phyloP scores from a whole-genome alignment of 2,888 invertebrate species.

The Agonum fuliginosum region DNA sequence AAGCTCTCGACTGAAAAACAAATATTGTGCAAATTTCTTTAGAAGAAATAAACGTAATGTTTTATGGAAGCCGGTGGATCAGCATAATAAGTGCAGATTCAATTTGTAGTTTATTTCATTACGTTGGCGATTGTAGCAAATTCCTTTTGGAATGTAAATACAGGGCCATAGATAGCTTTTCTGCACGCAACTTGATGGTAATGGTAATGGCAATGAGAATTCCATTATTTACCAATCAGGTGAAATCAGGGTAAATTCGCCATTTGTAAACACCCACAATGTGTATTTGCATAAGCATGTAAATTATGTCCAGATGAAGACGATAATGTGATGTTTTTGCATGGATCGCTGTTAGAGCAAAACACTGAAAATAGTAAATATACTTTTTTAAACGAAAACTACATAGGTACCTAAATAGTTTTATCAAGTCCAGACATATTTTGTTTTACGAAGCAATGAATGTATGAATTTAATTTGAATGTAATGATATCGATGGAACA shows the following conservation, averaged over 20 bases:
- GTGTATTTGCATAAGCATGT: slow-evolving; percentile 2
- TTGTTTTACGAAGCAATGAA: no score
- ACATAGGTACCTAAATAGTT: no score
- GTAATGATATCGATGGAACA: no score
- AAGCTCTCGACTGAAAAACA: slow-evolving; percentile 13
- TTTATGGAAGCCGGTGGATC: slow-evolving; percentile 10
- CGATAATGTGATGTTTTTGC: no score
- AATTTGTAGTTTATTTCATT: slow-evolving; percentile 22
- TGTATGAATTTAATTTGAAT: no score
- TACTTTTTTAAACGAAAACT: no score
- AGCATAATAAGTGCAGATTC: slow-evolving; percentile 16
- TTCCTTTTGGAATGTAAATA: slow-evolving; percentile 34
- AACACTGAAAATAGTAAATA: no score
- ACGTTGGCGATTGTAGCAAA: background rate
- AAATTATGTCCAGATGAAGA: no score
- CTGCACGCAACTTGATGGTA: slow-evolving; percentile 19
- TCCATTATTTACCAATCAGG: slow-evolving; percentile 15
- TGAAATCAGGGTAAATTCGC: slow-evolving; percentile 6
- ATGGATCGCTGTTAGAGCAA: no score
- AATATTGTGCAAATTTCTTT: slow-evolving; percentile 1
- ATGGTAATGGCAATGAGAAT: no score
- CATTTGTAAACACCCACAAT: background rate
- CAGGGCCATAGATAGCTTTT: background rate
- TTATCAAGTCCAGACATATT: no score
- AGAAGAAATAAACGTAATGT: background rate